Evolutionary conservation across 2,888 invertebrate genomes (phyloP).

Genomic region (Ophioninae sp.): DNA sequence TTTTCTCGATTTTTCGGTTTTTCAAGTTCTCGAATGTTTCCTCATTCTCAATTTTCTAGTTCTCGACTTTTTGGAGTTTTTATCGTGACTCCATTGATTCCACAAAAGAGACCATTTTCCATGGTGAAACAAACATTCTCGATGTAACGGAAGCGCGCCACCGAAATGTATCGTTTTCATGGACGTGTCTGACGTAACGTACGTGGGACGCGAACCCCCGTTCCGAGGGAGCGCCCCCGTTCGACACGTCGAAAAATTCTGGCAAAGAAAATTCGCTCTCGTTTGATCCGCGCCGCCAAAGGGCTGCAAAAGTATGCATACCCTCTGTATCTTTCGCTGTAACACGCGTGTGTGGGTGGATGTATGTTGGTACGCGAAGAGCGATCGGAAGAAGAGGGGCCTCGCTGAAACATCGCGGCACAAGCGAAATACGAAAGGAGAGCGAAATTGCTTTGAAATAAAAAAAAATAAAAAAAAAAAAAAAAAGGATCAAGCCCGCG

Average conservation of each 20-base stretch:
- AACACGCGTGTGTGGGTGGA: constrained; percentile 13
- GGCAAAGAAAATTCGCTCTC: constrained; percentile 76
- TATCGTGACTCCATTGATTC: no score
- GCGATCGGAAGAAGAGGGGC: constrained; percentile 26
- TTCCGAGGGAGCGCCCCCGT: constrained; percentile 38
- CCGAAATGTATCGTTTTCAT: no score
- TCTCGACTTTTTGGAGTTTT: no score
- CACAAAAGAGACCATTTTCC: no score
- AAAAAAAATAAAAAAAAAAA: constrained; percentile 31
- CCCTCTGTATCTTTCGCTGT: constrained; percentile 21
- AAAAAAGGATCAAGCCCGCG: constrained; percentile 16
- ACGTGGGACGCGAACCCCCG: constrained; percentile 59
- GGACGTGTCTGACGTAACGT: constrained; percentile 45
- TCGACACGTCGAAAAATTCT: constrained; percentile 67
- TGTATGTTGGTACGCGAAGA: constrained; percentile 35
- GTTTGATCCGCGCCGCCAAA: constrained; percentile 79
- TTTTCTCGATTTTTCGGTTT: no score
- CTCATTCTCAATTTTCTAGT: no score
- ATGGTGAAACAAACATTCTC: no score
- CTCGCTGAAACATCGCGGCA: constrained; percentile 54
- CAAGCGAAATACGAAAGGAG: constrained; percentile 45
- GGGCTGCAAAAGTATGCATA: constrained; percentile 63
- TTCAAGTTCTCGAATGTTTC: no score
- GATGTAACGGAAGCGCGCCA: no score
- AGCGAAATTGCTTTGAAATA: constrained; percentile 33